Evolutionary conservation across 2,113 vertebrate genomes (phyloP), one percentile per base, ranked within the genome.

Genomic region (Lophius piscatorius): DNA sequence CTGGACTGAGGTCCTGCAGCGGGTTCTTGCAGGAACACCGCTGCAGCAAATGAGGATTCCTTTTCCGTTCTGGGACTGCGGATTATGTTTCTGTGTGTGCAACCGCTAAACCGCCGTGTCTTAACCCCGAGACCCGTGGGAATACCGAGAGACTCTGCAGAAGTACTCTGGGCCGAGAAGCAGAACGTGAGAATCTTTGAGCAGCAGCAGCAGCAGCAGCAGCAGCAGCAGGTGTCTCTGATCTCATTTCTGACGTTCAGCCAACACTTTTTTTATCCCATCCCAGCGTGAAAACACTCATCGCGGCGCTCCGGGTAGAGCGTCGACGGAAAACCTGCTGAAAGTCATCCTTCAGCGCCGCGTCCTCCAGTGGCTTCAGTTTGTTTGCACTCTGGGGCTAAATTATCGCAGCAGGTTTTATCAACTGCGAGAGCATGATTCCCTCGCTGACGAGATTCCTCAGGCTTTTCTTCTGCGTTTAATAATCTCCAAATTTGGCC

Each of bases 201-300:
- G 55, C 36, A 9, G 20, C 16, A n/a, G 34, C 29, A 14, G 18
- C 4, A 4, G 20, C 6, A 3, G 17, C 8, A 9, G 39, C n/a
- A 11, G 56, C 45, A 31, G 39, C 48, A 74, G 71, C 78, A 78
- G 72, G 68, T 74, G 73, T 60, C 36, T 69, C 59, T 58, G 68
- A 79, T 79, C 68, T 40, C 0, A 5, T 7, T 58, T 46, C 35
- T 76, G 63, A 76, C 34, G 46, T 21, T 4, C 6, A 0, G 62
- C 79, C 74, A 71, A 38, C 13, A 18, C 3, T 24, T 26, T n/a
- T n/a, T 33, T 17, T 2, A 44, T 70, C 52, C 72, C 33, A 1
- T 20, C 39, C 5, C 21, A 3, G 0, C 4, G 8, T 13, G 1
- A 16, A 40, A 26, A 34, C 16, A 34, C 3, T 21, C 10, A 0